A percentile compares a stretch with the other conserved stretches of the same genome.
Evolutionary conservation across 2,113 vertebrate genomes (phyloP).

Genomic region (Forbesichthys agassizii): DNA sequence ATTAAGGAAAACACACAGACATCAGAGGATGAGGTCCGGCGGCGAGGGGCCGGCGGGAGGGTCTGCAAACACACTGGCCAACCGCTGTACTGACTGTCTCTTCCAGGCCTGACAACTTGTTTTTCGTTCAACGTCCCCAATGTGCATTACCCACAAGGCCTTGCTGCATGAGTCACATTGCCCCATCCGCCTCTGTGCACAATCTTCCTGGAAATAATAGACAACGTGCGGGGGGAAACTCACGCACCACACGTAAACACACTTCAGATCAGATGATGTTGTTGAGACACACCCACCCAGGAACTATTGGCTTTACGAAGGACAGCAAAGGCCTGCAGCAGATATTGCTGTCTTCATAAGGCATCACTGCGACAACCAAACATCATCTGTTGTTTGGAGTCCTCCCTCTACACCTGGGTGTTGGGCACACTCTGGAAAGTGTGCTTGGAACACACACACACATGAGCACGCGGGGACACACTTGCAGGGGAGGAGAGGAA

Average conservation of each 20-base stretch:
- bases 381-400: constrained; percentile 32
- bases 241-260: too few species aligned
- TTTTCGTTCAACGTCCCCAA: constrained; percentile 57
- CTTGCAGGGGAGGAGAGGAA: constrained; percentile 59
- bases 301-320: background rate
- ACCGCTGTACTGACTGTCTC: constrained; percentile 49
- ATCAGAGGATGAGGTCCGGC: constrained; percentile 69
- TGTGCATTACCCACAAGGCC: constrained; percentile 63
- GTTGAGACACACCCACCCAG: too few species aligned
- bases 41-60: constrained; percentile 10
- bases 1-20: constrained; percentile 81
- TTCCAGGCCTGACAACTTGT: constrained; percentile 71
- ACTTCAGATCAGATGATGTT: too few species aligned
- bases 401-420: constrained; percentile 66
- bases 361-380: constrained; percentile 8
- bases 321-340: background rate
- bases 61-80: constrained; percentile 71
- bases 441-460: constrained; percentile 54
- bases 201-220: constrained; percentile 57
- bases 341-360: background rate
- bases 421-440: constrained; percentile 68
- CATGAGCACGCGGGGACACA: constrained; percentile 11
- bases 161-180: constrained; percentile 54
- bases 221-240: background rate
- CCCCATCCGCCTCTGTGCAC: constrained; percentile 14